These are phyloP conservation scores for Prinia subflava DNA, from an alignment of 2,113 vertebrate genomes.

Conservation along the genomic window DNA sequence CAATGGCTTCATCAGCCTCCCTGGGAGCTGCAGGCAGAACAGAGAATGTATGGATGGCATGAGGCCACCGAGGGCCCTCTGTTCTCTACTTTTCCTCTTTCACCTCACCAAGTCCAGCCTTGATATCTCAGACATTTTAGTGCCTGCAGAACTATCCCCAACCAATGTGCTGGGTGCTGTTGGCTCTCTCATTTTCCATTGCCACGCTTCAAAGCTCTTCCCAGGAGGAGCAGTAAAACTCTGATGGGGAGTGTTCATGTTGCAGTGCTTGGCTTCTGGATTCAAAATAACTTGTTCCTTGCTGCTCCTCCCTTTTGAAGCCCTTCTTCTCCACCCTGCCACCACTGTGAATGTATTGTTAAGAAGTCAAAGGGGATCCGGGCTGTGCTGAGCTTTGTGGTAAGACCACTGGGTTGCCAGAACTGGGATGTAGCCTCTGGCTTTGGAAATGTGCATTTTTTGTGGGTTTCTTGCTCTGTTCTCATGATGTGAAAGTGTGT, in stretches of 20 bases:
- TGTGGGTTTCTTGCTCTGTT: conserved; percentile 35
- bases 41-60: rapidly evolving
- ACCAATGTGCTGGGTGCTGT: rapidly evolving
- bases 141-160: not conserved
- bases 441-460: conserved; percentile 34
- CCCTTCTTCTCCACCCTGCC: not conserved
- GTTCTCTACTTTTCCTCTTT: not conserved
- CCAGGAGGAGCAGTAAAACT: not conserved
- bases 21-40: not conserved
- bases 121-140: not conserved
- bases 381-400: conserved; percentile 15
- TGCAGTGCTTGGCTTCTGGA: not conserved
- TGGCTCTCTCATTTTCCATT: not conserved
- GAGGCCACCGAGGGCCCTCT: not conserved
- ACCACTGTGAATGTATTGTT: conserved; percentile 32
- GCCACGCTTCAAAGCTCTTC: not conserved
- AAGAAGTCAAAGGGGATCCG: not conserved
- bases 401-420: not conserved
- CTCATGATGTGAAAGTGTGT: not conserved
- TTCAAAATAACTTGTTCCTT: conserved; percentile 10
- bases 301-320: conserved; percentile 31
- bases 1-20: not conserved
- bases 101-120: not conserved
- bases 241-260: not conserved
- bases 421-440: not conserved